Base-by-base conservation (phyloP, 2,113 vertebrate genomes). In the Hippocampus barbouri region DNA sequence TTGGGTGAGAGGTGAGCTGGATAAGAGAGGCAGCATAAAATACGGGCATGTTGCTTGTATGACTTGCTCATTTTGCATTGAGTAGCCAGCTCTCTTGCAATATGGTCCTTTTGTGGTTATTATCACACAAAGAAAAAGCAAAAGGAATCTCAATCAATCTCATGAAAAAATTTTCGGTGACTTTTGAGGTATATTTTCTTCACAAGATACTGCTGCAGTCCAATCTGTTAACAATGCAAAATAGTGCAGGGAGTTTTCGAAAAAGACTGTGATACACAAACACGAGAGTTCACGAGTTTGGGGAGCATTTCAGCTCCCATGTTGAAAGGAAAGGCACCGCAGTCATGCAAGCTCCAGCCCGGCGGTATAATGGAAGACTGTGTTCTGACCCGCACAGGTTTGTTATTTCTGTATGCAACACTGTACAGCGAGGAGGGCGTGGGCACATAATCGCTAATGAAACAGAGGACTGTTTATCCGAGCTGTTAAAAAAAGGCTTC, bases 381-480 rank as follows among this genome's bases (percentile, higher is more conserved):
- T 92, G 85, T 80, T 83, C 70, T 61, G 76, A 84, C 80, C 83
- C 79, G 38, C 83, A 73, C 78, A 6, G 16, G 83, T 85, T 89
- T 91, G 88, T 92, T 93, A 88, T 93, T 91, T 78, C 91, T 91
- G 86, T 83, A 86, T 72, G 75, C 84, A 82, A 90, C 91, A 89
- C 86, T 85, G 88, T 88, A 86, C 80, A 80, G 43, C 6, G 79
- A 69, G 79, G 69, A 89, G 73, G 73, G 9, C 11, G 85, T 63
- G 80, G 83, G 83, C 73, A 86, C 82, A 83, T 76, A 79, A 73
- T 83, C 79, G 76, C 87, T 82, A 75, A 67, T 60, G 81, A 87
- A 90, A 91, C 89, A 88, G 82, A 90, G 89, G 69, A 77, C 83
- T 91, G 87, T 92, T 92, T 92, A 92, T 92, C 84, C 88, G 86